Evolutionary conservation across 2,888 invertebrate genomes (phyloP), one percentile per base, ranked within the genome.

Genomic region (Atrina japonica): DNA sequence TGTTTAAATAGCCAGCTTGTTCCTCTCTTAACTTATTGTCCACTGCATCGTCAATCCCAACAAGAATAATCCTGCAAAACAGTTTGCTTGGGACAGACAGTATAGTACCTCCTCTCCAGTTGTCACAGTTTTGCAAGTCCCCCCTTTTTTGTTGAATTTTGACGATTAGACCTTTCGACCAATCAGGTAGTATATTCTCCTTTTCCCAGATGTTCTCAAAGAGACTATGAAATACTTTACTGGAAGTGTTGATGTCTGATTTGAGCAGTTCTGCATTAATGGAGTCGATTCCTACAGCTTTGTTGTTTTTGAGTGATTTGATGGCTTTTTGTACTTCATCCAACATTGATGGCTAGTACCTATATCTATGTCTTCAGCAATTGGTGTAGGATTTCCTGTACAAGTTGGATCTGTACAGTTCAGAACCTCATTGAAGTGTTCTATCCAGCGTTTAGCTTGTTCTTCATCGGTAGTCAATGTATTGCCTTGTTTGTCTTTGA

Each of bases 61-160:
- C 50, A 29, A 66, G 49, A 27, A 71, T 18, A 0, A 66, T 45
- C 53, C 50, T 63, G 50, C 58, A 53, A 40, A 72, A 63, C 21
- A 73, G 27, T 52, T 73, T 73, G 40, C 68, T 59, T 41, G 50
- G 58, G 1, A 73, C 29, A 49, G 68, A 59, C 5, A 73, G 59
- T 21, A 69, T 45, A 3, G 63, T 69, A 41, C 63, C 40, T 23
- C 73, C 73, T 69, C 69, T 63, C 58, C 45, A 73, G 59, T 73
- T 69, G 41, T 69, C 30, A 59, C 68, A 68, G 21, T 61, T 55
- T 21, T 35, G 45, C 21, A 70, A 41, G 43, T 70, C 59, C 47
- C 66, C 65, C n/a, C n/a, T n/a, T n/a, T 52, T 63, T 35, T 63
- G 50, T 52, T 40, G 63, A 1, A 23, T 25, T 40, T 63, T 63